phyloP scores from a whole-genome alignment of 2,888 invertebrate species.

The Polymixis flavicincta region DNA sequence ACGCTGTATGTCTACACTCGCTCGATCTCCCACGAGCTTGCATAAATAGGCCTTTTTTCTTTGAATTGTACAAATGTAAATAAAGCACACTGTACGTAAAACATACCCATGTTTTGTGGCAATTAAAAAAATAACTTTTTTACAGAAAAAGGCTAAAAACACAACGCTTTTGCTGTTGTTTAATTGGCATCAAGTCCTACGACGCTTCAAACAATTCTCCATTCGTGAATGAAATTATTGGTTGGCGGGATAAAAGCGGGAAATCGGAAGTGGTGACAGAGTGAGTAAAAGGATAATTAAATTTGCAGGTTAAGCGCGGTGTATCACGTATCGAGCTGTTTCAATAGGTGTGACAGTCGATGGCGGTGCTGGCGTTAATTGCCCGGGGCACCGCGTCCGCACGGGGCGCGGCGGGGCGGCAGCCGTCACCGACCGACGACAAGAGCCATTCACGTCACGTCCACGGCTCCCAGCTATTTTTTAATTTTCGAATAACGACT shows the following conservation, averaged over 20 bases:
- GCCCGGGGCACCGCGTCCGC: conserved; percentile 12
- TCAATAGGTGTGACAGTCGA: conserved; percentile 57
- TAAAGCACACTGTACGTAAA: conserved; percentile 45
- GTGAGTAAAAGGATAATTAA: conserved; percentile 48
- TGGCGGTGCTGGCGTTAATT: conserved; percentile 37
- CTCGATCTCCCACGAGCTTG: conserved; percentile 65
- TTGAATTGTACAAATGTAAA: conserved; percentile 53
- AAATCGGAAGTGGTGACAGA: conserved; percentile 34
- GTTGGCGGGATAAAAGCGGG: conserved; percentile 2
- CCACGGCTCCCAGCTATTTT: conserved; percentile 31
- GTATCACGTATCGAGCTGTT: conserved; percentile 58
- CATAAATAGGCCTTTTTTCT: conserved; percentile 64
- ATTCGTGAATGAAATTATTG: conserved; percentile 4
- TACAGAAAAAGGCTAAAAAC: conserved; percentile 12
- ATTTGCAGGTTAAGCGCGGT: conserved; percentile 29
- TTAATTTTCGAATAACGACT: conserved; percentile 30
- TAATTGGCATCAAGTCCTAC: conserved; percentile 36
- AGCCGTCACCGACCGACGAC: conserved; percentile 12
- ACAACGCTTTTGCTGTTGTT: conserved; percentile 19
- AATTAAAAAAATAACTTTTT: conserved; percentile 45
- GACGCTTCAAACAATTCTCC: conserved; percentile 5
- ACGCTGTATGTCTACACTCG: conserved; percentile 70
- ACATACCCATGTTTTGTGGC: conserved; percentile 36
- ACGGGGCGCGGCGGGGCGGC: conserved; percentile 5
- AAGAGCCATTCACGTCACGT: conserved; percentile 55